Evolutionary conservation across 2,113 vertebrate species (phyloP), one percentile per base, ranked within the genome.

Genomic region (Hippocampus abdominalis): DNA sequence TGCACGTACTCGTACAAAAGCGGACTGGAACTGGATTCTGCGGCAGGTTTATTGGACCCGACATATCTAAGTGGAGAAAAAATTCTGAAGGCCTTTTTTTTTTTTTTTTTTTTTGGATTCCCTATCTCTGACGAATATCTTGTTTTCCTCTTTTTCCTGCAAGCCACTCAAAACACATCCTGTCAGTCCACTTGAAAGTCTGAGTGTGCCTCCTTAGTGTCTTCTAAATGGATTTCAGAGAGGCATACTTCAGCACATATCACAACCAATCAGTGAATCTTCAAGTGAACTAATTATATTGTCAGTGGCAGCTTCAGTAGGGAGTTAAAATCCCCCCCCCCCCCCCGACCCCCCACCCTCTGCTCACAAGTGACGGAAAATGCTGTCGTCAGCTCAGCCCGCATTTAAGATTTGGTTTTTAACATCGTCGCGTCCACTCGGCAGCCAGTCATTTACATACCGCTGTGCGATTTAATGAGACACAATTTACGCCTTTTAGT

Each of bases 41-140:
- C 49, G 2, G 68, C 68, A 62, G 64, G 59, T 63, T 79, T 46
- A 51, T 72, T 49, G 57, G 69, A 46, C 46, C 61, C 64, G 44
- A 42, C 9, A 60, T 27, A 49, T 15, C 60, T 32, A 21, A 36
- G 60, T 46, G 23, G 16, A 69, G 21, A 44, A 16, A 60, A 16
- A 59, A 44, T 56, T 27, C 36, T 13, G 42, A 65, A 39, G 36
- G 51, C 20, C 15, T 2, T 32, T 32, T 62, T 51, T 65, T 36
- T n/a, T 27, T 46, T n/a, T 72, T 16, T 62, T 51, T 60, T 36
- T 23, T 27, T 46, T n/a, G 5, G 2, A 18, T 49, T 23, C 21
- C 20, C 11, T 8, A 3, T 60, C 23, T 20, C 40, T 67, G 23
- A 66, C 48, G 2, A 11, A 62, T 36, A 54, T 66, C n/a, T 54